phyloP scores from a whole-genome alignment of 30 jellyfish, hydroid and myxozoan species.

The Cassiopea andromeda region DNA sequence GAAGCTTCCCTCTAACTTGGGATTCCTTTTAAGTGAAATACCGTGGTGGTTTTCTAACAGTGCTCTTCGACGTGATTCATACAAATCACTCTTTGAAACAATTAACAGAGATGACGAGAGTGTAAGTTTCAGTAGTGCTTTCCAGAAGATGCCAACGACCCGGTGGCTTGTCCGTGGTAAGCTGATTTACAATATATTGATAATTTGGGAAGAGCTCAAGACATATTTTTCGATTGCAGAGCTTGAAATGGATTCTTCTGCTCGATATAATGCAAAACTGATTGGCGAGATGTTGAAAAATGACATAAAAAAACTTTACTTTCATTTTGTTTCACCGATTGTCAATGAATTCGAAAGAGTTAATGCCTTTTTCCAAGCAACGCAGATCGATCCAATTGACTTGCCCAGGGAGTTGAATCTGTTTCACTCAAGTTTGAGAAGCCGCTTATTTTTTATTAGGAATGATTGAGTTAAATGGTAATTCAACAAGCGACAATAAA shows the following conservation, averaged over 20 bases:
- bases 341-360: slow-evolving; percentile 74
- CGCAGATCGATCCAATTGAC: slow-evolving; percentile 55
- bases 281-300: slow-evolving; percentile 58
- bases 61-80: slow-evolving; percentile 55
- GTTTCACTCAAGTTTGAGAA: slow-evolving; percentile 10
- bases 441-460: no score
- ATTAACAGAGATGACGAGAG: slow-evolving; percentile 55
- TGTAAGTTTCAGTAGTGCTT: slow-evolving; percentile 51
- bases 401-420: slow-evolving; percentile 33
- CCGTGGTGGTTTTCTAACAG: slow-evolving; percentile 66
- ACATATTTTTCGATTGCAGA: slow-evolving; percentile 66
- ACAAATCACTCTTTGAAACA: slow-evolving; percentile 47
- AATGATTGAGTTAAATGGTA: no score
- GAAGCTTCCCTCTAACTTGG: slow-evolving; percentile 69
- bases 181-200: slow-evolving; percentile 40
- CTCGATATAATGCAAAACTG: slow-evolving; percentile 57
- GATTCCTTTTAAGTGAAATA: slow-evolving; percentile 51
- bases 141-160: slow-evolving; percentile 48
- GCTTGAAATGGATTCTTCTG: slow-evolving; percentile 51
- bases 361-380: slow-evolving; percentile 65
- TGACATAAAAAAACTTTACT: slow-evolving; percentile 24
- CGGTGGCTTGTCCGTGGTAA: slow-evolving; percentile 66
- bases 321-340: slow-evolving; percentile 67
- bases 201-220: slow-evolving; percentile 67
- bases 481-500: no score